Evolutionary conservation across 2,888 invertebrate species (phyloP).

Genomic region (Helleia helle): DNA sequence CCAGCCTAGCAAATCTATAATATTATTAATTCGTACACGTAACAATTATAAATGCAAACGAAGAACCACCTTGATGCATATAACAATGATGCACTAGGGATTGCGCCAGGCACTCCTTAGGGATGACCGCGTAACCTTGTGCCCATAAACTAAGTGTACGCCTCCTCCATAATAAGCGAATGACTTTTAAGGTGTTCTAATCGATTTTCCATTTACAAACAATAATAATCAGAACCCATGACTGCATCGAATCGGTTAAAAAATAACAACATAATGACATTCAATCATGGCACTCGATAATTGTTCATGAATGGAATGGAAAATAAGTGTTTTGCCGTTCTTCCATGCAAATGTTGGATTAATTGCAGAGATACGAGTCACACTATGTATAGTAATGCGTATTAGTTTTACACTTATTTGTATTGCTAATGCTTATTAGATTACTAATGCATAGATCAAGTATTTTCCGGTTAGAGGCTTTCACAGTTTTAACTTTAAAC

Average conservation of each 20-base stretch:
- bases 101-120: background rate
- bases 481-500: no score
- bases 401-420: no score
- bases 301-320: slow-evolving; percentile 34
- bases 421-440: no score
- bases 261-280: slow-evolving; percentile 23
- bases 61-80: background rate
- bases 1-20: no score
- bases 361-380: slow-evolving; percentile 16
- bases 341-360: slow-evolving; percentile 26
- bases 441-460: no score
- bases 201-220: slow-evolving; percentile 11
- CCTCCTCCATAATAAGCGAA: background rate
- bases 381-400: no score
- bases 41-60: background rate
- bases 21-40: background rate
- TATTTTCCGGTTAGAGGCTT: no score
- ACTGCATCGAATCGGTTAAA: slow-evolving; percentile 13
- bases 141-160: background rate
- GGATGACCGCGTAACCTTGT: background rate
- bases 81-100: slow-evolving; percentile 1
- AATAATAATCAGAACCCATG: slow-evolving; percentile 5
- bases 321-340: slow-evolving; percentile 24
- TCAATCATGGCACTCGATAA: slow-evolving; percentile 23
- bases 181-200: slow-evolving; percentile 5